Base-by-base conservation (phyloP, 1,140 invertebrate species). In the Bradysia coprophila region DNA sequence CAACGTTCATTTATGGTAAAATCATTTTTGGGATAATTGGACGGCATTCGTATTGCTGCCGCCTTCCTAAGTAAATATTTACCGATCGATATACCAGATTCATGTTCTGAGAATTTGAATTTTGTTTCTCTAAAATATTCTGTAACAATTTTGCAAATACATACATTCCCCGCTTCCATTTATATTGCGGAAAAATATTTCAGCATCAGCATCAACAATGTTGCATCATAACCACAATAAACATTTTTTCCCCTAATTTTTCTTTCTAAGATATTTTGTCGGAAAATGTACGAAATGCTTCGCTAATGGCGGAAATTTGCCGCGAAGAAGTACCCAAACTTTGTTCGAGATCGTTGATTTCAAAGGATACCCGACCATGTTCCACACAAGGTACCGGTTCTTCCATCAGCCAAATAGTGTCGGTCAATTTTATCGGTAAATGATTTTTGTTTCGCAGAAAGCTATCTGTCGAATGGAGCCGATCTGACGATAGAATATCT, bases 271-370 rank as follows among this genome's bases (percentile, higher is more conserved):
- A 36, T 38, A 8, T 10, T 10, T n/a, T 23, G 4, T 13, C 13
- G 4, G 38, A 39, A 39, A 22, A 21, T n/a, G 38, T 39, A 8
- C 20, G 38, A 22, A 73, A 73, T 37, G 61, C 69, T 1, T 69
- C 68, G 4, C 57, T 81, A 20, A 69, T 83, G 45, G 78, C 78
- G 0, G 75, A 80, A 42, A 81, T 82, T 50, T 82, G 78, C 51
- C 77, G 78, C 44, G 78, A 82, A 49, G 76, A 80, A 46, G 72
- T 76, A 4, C 80, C 80, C 0, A 61, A 71, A 33, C 58, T 83
- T 1, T 83, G 80, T 51, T 78, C 81, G 48, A 78, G 82, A 50
- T 73, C 75, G n/a, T 58, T 83, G 2, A 58, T 85, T 10, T 73
- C 73, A 3, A 62, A 77, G 40, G 69, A 74, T 19, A 78, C 80